phyloP scores from a whole-genome alignment of 2,113 vertebrate genomes.

The Tragelaphus imberbis region DNA sequence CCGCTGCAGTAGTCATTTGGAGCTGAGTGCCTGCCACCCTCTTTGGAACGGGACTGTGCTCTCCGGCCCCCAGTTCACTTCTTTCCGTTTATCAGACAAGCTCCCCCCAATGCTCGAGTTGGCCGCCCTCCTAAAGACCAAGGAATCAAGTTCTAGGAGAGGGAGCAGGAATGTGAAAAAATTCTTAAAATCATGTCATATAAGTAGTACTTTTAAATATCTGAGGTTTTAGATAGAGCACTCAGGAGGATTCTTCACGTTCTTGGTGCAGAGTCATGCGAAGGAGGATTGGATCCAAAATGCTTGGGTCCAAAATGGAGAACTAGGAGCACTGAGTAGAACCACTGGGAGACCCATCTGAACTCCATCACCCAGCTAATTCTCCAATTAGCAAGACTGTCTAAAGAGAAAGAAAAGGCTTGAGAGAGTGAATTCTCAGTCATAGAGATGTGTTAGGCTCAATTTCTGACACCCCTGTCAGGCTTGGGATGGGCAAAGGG shows the following conservation, averaged over 20 bases:
- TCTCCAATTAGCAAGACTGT: background rate
- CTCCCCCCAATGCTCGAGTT: background rate
- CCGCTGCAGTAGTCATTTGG: background rate
- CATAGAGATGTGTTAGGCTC: background rate
- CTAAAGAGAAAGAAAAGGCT: background rate
- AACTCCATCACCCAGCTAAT: background rate
- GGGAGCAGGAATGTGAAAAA: background rate
- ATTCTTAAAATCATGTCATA: background rate
- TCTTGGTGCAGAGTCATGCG: background rate
- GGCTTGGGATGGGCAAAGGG: background rate
- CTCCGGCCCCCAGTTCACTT: background rate
- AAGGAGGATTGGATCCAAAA: background rate
- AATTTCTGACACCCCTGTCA: background rate
- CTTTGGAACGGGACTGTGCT: background rate
- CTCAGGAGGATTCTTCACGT: background rate
- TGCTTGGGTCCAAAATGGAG: background rate
- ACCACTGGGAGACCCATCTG: background rate
- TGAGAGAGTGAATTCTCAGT: background rate
- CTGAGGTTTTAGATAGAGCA: background rate
- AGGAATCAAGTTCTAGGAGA: background rate
- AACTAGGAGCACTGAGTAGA: background rate
- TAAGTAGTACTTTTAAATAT: background rate
- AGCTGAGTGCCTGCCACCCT: background rate
- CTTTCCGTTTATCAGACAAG: background rate
- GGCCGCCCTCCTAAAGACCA: background rate